Evolutionary conservation across 2,888 invertebrate species (phyloP).

Genomic region (Plutella xylostella): DNA sequence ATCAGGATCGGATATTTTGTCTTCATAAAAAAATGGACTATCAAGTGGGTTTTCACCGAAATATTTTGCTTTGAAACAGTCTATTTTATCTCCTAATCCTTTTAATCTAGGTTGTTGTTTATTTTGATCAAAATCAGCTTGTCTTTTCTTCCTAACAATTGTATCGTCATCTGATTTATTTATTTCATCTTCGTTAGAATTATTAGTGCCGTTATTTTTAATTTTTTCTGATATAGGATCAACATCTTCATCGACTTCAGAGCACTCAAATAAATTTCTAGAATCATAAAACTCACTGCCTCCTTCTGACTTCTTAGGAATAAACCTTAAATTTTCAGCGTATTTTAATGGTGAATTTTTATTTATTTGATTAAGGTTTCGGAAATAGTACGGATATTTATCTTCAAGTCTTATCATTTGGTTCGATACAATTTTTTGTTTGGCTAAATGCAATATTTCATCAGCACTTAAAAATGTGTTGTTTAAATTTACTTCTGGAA

Average conservation of each 20-base stretch:
- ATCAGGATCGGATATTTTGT: constrained; percentile 57
- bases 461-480: constrained; percentile 35
- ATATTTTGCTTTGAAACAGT: constrained; percentile 79
- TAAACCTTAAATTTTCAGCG: constrained; percentile 71
- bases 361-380: constrained; percentile 39
- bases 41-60: constrained; percentile 82
- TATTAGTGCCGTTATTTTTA: constrained; percentile 34
- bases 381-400: constrained; percentile 78
- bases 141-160: constrained; percentile 25
- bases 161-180: constrained; percentile 27
- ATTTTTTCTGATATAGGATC: constrained; percentile 67
- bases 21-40: constrained; percentile 77
- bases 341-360: constrained; percentile 75
- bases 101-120: constrained; percentile 63
- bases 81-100: constrained; percentile 78
- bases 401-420: constrained; percentile 23
- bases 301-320: constrained; percentile 74
- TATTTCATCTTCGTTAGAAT: constrained; percentile 33
- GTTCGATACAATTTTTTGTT: constrained; percentile 24
- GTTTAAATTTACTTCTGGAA: constrained; percentile 41
- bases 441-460: constrained; percentile 29
- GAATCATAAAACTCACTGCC: constrained; percentile 80
- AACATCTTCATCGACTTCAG: constrained; percentile 64
- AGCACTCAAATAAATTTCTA: constrained; percentile 57
- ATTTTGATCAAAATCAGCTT: constrained; percentile 27